Evolutionary conservation across 2,113 vertebrate genomes (phyloP).

Genomic region (Formicarius rufipectus): DNA sequence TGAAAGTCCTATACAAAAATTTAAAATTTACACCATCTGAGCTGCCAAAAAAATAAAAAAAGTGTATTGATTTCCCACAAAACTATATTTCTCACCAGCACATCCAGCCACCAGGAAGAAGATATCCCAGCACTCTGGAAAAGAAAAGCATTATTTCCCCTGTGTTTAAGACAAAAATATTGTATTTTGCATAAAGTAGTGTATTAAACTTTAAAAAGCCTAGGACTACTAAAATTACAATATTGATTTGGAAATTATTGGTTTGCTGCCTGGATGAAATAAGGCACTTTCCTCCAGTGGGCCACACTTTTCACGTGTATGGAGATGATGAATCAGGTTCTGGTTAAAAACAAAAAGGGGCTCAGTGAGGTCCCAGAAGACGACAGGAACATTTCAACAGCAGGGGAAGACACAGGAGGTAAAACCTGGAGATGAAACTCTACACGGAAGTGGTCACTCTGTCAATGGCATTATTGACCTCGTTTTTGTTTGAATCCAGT

Average conservation of each 20-base stretch:
- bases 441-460: constrained; percentile 97
- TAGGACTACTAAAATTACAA: constrained; percentile 69
- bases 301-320: constrained; percentile 65
- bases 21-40: constrained; percentile 93
- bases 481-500: constrained; percentile 99
- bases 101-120: constrained; percentile 77
- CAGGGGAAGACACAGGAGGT: constrained; percentile 85
- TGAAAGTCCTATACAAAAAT: constrained; percentile 90
- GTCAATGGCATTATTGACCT: constrained; percentile 95
- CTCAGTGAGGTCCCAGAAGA: constrained; percentile 68
- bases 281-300: constrained; percentile 86
- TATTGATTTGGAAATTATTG: constrained; percentile 76
- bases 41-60: constrained; percentile 89
- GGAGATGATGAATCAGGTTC: constrained; percentile 65
- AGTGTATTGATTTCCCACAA: constrained; percentile 88
- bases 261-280: constrained; percentile 73
- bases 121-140: constrained; percentile 78
- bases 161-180: constrained; percentile 84
- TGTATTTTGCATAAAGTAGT: constrained; percentile 77
- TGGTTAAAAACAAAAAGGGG: constrained; percentile 58
- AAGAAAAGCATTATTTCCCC: constrained; percentile 76
- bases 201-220: constrained; percentile 76
- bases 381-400: constrained; percentile 67
- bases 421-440: constrained; percentile 78
- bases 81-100: constrained; percentile 86